These are phyloP conservation scores for Macrotus californicus DNA, from an alignment of 2,113 vertebrate genomes.

Conservation along the genomic window DNA sequence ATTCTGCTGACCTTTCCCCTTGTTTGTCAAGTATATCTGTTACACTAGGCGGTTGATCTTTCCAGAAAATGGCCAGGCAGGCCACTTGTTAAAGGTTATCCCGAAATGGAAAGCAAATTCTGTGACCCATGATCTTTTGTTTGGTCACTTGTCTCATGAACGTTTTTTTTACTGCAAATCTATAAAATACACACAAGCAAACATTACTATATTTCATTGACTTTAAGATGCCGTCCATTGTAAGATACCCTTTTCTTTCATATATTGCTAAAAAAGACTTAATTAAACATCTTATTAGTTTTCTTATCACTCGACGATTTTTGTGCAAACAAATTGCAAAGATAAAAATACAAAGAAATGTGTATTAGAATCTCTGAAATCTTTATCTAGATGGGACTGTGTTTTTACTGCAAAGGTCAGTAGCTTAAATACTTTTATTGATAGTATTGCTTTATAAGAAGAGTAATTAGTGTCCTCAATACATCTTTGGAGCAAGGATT, in stretches of 20 bases:
- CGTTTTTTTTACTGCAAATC: neutral
- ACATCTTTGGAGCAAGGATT: slow-evolving; percentile 24
- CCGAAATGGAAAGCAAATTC: neutral
- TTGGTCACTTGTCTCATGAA: neutral
- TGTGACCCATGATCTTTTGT: neutral
- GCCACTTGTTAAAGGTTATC: neutral
- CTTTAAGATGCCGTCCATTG: neutral
- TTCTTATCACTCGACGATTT: neutral
- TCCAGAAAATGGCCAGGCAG: neutral
- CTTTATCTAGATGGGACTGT: neutral
- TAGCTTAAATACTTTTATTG: neutral
- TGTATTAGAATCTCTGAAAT: neutral
- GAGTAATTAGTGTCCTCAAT: neutral
- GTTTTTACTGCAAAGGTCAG: neutral
- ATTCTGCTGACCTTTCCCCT: neutral
- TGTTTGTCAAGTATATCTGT: neutral
- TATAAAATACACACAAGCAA: neutral
- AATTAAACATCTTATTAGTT: neutral
- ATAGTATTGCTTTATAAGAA: slow-evolving; percentile 11
- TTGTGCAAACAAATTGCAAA: neutral
- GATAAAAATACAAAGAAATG: neutral
- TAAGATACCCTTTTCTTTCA: neutral
- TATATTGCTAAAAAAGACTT: neutral
- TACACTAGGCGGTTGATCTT: neutral
- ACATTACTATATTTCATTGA: neutral